A percentile compares a stretch with the other conserved stretches of the same genome.
Evolutionary conservation across 2,888 invertebrate species (phyloP).

Genomic region (Ornithoptera priamus): DNA sequence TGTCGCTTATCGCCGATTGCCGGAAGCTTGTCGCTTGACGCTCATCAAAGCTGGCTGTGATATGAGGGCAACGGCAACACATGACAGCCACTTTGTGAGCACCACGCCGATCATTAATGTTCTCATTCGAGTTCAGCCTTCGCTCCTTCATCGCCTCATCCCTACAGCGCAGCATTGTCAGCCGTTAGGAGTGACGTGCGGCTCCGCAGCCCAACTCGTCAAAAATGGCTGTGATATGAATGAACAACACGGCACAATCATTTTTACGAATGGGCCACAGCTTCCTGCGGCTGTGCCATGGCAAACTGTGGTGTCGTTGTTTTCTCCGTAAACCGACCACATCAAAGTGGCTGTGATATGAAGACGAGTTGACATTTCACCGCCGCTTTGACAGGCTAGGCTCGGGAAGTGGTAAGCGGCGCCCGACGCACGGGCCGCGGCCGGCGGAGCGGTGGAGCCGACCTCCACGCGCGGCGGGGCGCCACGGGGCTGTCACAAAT

Average conservation of each 20-base stretch:
- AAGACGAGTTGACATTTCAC: slow-evolving; percentile 85
- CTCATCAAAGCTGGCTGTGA: slow-evolving; percentile 99
- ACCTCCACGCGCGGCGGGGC: no score
- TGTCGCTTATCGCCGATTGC: not conserved
- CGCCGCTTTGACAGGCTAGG: slow-evolving; percentile 92
- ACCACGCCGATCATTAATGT: slow-evolving; percentile 55
- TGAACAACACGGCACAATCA: slow-evolving; percentile 86
- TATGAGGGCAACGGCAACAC: slow-evolving; percentile 85
- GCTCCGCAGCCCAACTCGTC: slow-evolving; percentile 89
- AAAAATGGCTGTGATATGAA: slow-evolving; percentile 97
- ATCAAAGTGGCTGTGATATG: slow-evolving; percentile 99
- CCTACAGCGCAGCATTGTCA: not conserved
- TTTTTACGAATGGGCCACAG: slow-evolving; percentile 85
- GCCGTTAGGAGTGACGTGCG: slow-evolving; percentile 41
- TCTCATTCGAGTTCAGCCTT: no score
- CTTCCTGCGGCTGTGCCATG: slow-evolving; percentile 33
- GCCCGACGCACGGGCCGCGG: slow-evolving; percentile 10
- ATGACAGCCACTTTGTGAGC: slow-evolving; percentile 96
- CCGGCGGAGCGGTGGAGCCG: slow-evolving; percentile 12
- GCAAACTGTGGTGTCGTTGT: slow-evolving; percentile 28
- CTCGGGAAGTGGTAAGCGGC: slow-evolving; percentile 61
- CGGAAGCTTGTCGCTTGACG: slow-evolving; percentile 58
- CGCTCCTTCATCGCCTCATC: not conserved
- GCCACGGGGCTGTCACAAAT: slow-evolving; percentile 47
- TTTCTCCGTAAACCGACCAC: slow-evolving; percentile 84